These are phyloP conservation scores for Eriocheir sinensis DNA, from an alignment of 1,140 invertebrate species.

Conservation along the genomic window DNA sequence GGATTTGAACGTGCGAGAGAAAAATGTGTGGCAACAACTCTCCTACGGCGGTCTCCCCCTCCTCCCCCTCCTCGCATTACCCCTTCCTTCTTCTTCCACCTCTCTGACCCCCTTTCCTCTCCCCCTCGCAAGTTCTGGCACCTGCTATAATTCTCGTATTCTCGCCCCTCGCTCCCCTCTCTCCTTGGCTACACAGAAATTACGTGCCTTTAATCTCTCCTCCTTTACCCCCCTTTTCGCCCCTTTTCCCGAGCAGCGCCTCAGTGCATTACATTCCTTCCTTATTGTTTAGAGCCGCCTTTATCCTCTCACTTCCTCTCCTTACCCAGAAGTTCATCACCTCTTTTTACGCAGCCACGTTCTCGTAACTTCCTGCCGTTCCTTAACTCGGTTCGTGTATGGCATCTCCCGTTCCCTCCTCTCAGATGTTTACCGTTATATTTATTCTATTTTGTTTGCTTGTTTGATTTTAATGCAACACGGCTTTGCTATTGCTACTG, in stretches of 20 bases:
- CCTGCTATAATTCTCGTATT: constrained; percentile 65
- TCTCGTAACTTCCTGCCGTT: not conserved
- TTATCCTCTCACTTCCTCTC: constrained; percentile 50
- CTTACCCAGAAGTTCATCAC: constrained; percentile 35
- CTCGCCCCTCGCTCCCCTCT: constrained; percentile 68
- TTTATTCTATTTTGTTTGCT: not conserved
- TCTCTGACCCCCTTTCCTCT: constrained; percentile 30
- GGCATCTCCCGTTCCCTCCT: not conserved
- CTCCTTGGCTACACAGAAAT: constrained; percentile 65
- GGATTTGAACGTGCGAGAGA: constrained; percentile 42
- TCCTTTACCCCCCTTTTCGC: constrained; percentile 27
- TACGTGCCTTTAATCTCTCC: constrained; percentile 52
- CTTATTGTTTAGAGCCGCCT: constrained; percentile 20
- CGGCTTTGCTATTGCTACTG: not conserved
- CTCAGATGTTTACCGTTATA: not conserved
- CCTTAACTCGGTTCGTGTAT: not conserved
- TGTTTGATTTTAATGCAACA: not conserved
- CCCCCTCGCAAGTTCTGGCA: constrained; percentile 54
- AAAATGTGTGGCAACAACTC: constrained; percentile 71
- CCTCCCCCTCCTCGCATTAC: constrained; percentile 10
- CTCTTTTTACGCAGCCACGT: constrained; percentile 10
- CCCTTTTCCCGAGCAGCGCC: not conserved
- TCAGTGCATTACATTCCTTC: constrained; percentile 48
- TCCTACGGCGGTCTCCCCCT: constrained; percentile 34
- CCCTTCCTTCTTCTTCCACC: not conserved